Conservation (phyloP, 2,113 vertebrate species). For the Pangasianodon gigas region DNA sequence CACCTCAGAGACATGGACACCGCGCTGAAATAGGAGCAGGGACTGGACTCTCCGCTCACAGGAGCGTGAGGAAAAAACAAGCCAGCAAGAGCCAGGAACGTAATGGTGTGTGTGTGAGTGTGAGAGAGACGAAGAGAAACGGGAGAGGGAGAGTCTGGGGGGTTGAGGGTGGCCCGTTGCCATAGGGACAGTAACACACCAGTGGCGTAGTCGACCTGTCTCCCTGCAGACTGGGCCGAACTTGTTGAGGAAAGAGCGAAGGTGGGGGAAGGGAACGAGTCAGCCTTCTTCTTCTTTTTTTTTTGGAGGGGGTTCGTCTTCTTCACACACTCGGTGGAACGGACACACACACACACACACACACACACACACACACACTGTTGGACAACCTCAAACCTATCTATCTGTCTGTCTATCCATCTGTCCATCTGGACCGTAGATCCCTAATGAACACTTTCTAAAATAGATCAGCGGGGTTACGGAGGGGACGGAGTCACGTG, state of each 20-base stretch:
- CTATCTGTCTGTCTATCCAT: neutral
- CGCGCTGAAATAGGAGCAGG: slow-evolving; percentile 73
- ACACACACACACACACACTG: neutral
- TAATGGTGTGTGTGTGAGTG: slow-evolving; percentile 52
- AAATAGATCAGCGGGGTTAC: slow-evolving; percentile 31
- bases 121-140: neutral
- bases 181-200: slow-evolving; percentile 82
- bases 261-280: slow-evolving; percentile 49
- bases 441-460: slow-evolving; percentile 21
- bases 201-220: slow-evolving; percentile 78
- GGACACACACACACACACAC: neutral
- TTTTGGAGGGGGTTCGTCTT: slow-evolving; percentile 6
- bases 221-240: slow-evolving; percentile 71
- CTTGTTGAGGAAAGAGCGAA: slow-evolving; percentile 60
- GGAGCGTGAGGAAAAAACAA: slow-evolving; percentile 70
- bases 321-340: neutral
- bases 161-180: slow-evolving; percentile 71
- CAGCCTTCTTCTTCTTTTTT: slow-evolving; percentile 48
- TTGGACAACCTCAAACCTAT: neutral
- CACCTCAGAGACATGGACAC: slow-evolving; percentile 67
- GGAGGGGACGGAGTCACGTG: neutral
- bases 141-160: slow-evolving; percentile 19
- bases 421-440: neutral
- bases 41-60: slow-evolving; percentile 66
- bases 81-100: slow-evolving; percentile 60